phyloP scores from a whole-genome alignment of 2,888 invertebrate genomes.

The Sericinus montela region DNA sequence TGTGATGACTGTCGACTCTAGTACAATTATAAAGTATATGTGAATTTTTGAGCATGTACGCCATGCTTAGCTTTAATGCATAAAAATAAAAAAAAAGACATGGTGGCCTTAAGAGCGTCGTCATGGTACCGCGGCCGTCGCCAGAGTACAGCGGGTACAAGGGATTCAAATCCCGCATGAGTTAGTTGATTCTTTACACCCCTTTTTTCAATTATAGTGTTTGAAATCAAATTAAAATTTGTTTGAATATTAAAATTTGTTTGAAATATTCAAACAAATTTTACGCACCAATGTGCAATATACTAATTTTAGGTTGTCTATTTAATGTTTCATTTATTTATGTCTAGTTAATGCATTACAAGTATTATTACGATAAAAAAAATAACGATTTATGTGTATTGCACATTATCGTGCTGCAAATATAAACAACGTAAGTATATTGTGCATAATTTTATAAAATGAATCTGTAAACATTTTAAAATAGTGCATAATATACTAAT shows the following conservation, averaged over 20 bases:
- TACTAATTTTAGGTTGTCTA: constrained; percentile 11
- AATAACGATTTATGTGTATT: background rate
- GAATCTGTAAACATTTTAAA: constrained; percentile 52
- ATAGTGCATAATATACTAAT: constrained; percentile 15
- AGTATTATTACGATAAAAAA: background rate
- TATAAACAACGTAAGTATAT: constrained; percentile 28
- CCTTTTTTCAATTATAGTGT: too few species aligned
- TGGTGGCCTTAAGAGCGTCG: too few species aligned
- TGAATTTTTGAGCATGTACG: too few species aligned
- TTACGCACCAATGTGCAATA: constrained; percentile 2
- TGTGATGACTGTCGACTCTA: constrained; percentile 11
- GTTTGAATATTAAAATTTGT: too few species aligned
- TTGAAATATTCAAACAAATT: too few species aligned
- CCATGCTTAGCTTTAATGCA: too few species aligned
- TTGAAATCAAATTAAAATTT: too few species aligned
- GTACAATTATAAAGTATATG: constrained; percentile 23
- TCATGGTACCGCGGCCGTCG: too few species aligned
- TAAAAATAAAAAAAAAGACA: too few species aligned
- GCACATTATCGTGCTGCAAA: background rate
- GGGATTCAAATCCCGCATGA: background rate
- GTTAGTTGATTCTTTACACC: too few species aligned
- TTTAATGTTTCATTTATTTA: constrained; percentile 14
- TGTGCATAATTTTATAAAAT: constrained; percentile 52
- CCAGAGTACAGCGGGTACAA: constrained; percentile 25
- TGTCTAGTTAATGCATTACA: constrained; percentile 6